A percentile compares a stretch with the other conserved stretches of the same genome.
Conservation (phyloP, 2,113 vertebrate species). For the Erythrolamprus reginae region DNA sequence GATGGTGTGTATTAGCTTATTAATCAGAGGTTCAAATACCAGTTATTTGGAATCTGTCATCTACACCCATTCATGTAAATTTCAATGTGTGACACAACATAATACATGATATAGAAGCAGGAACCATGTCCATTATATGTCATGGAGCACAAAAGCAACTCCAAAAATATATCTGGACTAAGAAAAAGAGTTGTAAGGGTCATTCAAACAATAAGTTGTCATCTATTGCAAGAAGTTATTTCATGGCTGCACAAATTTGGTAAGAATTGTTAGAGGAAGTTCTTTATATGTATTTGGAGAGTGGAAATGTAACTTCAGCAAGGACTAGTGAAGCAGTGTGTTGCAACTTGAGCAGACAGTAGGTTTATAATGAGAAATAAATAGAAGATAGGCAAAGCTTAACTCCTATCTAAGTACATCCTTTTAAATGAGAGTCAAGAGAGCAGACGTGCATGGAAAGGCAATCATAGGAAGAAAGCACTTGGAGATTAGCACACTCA, state of each 20-base stretch:
- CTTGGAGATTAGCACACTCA: background rate
- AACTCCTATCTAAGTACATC: background rate
- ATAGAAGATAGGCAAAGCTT: background rate
- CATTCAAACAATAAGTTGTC: background rate
- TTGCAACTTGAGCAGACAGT: background rate
- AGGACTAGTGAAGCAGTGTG: background rate
- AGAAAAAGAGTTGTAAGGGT: background rate
- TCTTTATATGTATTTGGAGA: background rate
- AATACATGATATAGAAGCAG: background rate
- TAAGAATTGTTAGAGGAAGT: background rate
- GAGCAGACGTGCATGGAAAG: background rate
- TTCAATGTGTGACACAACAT: background rate
- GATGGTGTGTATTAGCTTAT: background rate
- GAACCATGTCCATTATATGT: background rate
- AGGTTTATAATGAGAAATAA: background rate
- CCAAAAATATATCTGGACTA: background rate
- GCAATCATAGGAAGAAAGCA: background rate
- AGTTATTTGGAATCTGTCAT: background rate
- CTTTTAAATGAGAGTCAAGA: background rate
- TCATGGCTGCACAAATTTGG: background rate
- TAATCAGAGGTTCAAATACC: background rate
- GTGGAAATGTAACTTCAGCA: background rate
- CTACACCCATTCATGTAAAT: background rate
- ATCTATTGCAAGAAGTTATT: background rate
- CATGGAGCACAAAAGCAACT: background rate